Evolutionary conservation across 1,140 invertebrate genomes (phyloP).

Genomic region (Brachionus angularis): DNA sequence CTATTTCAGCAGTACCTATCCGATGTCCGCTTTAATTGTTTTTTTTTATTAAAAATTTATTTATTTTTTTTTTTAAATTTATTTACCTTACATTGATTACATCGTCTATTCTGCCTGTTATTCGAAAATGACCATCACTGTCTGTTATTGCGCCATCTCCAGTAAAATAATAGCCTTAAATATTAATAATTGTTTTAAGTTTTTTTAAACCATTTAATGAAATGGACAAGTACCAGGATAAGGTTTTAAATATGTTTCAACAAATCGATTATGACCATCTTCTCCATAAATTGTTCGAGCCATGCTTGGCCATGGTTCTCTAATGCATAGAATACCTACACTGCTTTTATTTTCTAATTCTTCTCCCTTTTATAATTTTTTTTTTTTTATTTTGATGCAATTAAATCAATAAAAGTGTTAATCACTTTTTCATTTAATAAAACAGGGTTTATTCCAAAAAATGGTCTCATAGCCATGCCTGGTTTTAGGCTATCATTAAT

Average conservation of each 20-base stretch:
- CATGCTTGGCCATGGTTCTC: slow-evolving; percentile 60
- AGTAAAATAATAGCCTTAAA: slow-evolving; percentile 58
- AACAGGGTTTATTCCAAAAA: slow-evolving; percentile 60
- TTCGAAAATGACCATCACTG: slow-evolving; percentile 56
- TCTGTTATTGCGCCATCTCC: slow-evolving; percentile 59
- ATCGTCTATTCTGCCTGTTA: slow-evolving; percentile 61
- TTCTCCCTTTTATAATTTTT: slow-evolving; percentile 47
- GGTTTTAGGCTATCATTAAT: slow-evolving; percentile 55
- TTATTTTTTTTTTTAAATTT: neutral
- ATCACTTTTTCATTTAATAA: slow-evolving; percentile 51
- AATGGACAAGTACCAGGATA: slow-evolving; percentile 49
- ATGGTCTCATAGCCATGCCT: slow-evolving; percentile 61
- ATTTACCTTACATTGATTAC: slow-evolving; percentile 48
- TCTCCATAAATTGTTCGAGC: slow-evolving; percentile 59
- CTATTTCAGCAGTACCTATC: slow-evolving; percentile 62
- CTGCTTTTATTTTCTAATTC: slow-evolving; percentile 19
- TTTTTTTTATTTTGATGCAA: too few relatives aligned
- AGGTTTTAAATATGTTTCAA: slow-evolving; percentile 58
- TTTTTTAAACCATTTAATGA: neutral
- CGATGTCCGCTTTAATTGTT: slow-evolving; percentile 55
- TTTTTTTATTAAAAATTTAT: neutral
- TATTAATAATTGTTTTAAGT: neutral
- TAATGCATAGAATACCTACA: slow-evolving; percentile 56
- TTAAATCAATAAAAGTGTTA: neutral
- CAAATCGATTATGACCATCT: slow-evolving; percentile 58